Base-by-base conservation (phyloP, 2,797 vertebrate species). In the Acanthis flammea region DNA sequence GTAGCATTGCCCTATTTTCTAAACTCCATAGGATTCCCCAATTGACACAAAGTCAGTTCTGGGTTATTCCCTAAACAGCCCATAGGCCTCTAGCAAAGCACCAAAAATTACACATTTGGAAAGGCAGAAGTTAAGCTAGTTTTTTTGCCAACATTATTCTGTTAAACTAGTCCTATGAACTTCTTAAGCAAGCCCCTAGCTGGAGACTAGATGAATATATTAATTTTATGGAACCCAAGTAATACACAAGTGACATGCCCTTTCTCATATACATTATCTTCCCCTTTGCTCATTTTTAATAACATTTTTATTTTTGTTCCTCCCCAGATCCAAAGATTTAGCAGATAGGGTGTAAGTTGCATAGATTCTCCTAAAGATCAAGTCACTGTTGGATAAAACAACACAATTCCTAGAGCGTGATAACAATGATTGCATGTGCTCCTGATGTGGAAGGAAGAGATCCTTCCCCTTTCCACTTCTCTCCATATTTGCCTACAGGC, bases 401-500 rank as follows among this genome's bases (percentile, higher is more conserved):
- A 4, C 28, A n/a, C 5, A n/a, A 9, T 6, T 61, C 4, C 9
- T 15, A 27, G 22, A 45, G 14, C 10, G 8, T 14, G 30, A 70
- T 22, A 10, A 4, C 0, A 0, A 12, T 47, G 22, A 22, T 11
- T 54, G 5, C 3, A 18, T 12, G 6, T 31, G 12, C 3, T 72
- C 16, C 14, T 78, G 27, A 27, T 25, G 9, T 2, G 22, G 41
- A 66, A 87, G 9, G 39, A 71, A 57, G 14, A 53, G 6, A 14
- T 55, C 4, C 12, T 74, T 44, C 23, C 19, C 2, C 7, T 50
- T 79, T 51, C 10, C 11, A 19, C 10, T 70, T 19, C n/a, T 76
- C 25, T 50, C 6, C 6, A 3, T 39, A 17, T 22, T 78, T 51
- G 8, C 10, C 10, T 31, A 51, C 33, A 78, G 19, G 8, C 4